Evolutionary conservation across 2,113 vertebrate genomes (phyloP), one percentile per base, ranked within the genome.

Genomic region (Psilopogon haemacephalus): DNA sequence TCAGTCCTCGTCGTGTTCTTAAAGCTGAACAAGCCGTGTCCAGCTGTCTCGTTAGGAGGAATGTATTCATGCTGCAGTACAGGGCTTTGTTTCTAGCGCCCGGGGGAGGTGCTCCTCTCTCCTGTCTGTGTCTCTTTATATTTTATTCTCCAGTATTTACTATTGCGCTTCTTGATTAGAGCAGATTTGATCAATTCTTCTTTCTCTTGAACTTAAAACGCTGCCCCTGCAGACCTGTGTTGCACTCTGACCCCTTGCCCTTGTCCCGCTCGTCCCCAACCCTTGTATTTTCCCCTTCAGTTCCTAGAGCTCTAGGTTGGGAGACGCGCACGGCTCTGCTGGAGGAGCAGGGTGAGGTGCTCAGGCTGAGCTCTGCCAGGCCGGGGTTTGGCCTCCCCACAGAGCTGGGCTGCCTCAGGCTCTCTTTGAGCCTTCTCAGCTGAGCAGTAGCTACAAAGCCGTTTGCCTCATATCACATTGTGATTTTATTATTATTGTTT

Each of bases 1-100:
- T 97, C 95, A 76, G 95, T 95, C 93, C 93, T 81, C 37, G 88
- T 48, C 82, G 87, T 75, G 81, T 92, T 76, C 76, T 90, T n/a
- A 55, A 91, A 91, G 21, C 48, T 54, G 95, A 96, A 94, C 91
- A 91, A 96, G 97, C 96, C 94, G 97, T 90, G 62, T 84, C 94
- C 88, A 64, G 93, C 96, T 77, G 92, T 89, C 93, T 54, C 5
- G 15, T 91, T 37, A 44, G 90, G 26, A 95, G 95, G 95, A 95
- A 94, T 96, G 94, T 97, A 96, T 95, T 78, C 74, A 37, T 68
- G 14, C 84, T 84, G 89, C 91, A 69, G 90, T 35, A 85, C n/a
- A 83, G 95, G 94, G 83, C 91, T 96, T 93, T 30, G 89, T 55
- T 93, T 94, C 94, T 92, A 15, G 63, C 35, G 8, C 74, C 55